Evolutionary conservation across 2,888 invertebrate genomes (phyloP).

Genomic region (Caenorhabditis wallacei): DNA sequence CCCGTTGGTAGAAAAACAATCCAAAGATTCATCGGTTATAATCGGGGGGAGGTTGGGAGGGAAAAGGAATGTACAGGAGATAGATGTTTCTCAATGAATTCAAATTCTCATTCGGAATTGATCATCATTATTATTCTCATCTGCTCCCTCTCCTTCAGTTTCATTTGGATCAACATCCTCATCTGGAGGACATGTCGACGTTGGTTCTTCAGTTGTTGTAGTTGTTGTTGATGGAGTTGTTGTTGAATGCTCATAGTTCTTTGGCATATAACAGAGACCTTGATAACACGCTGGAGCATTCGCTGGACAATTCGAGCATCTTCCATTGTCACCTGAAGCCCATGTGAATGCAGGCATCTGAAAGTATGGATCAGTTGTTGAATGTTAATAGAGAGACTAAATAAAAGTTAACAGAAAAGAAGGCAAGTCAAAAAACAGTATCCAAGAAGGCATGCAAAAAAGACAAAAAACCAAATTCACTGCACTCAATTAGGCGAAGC

Average conservation of each 20-base stretch:
- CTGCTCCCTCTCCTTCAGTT: constrained; percentile 48
- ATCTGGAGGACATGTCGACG: constrained; percentile 41
- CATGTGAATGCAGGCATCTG: constrained; percentile 83
- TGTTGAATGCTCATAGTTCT: constrained; percentile 51
- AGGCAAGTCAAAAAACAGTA: not conserved
- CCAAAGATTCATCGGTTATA: constrained; percentile 59
- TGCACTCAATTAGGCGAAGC: constrained; percentile 63
- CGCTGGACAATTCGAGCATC: constrained; percentile 80
- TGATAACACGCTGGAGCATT: constrained; percentile 82
- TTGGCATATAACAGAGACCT: constrained; percentile 82
- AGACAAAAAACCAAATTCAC: constrained; percentile 44
- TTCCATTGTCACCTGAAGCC: constrained; percentile 76
- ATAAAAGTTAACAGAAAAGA: not conserved
- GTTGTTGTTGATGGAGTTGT: constrained; percentile 46
- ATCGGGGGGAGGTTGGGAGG: constrained; percentile 2
- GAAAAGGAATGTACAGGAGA: constrained; percentile 47
- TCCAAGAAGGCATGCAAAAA: not conserved
- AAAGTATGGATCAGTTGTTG: constrained; percentile 65
- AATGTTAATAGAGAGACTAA: constrained; percentile 8
- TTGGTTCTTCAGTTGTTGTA: constrained; percentile 47
- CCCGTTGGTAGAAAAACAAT: constrained; percentile 61
- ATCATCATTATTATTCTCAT: constrained; percentile 36
- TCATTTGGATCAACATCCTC: constrained; percentile 47
- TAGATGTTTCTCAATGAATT: constrained; percentile 6
- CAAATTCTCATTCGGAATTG: constrained; percentile 43